These are phyloP conservation scores for Clarias fuscus DNA, from an alignment of 2,797 vertebrate species.

Conservation along the genomic window DNA sequence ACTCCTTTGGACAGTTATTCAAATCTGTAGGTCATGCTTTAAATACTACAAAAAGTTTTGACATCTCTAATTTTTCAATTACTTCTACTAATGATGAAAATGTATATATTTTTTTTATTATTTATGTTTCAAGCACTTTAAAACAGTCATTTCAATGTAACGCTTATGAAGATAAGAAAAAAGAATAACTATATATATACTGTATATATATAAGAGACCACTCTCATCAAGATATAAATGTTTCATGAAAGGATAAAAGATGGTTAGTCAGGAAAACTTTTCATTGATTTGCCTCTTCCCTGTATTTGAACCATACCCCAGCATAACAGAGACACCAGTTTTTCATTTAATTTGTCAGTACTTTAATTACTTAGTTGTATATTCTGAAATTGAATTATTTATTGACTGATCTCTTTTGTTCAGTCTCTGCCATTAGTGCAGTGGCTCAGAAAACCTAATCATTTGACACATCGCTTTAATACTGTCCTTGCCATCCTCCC, in stretches of 20 bases:
- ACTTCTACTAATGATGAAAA: background rate
- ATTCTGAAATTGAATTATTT: background rate
- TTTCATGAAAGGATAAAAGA: too few relatives aligned
- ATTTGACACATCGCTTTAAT: conserved; percentile 40
- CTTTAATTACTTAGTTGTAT: background rate
- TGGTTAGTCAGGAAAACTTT: background rate
- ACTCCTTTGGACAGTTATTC: background rate
- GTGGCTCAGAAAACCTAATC: background rate
- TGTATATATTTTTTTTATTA: background rate
- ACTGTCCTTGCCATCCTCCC: background rate
- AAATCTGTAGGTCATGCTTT: background rate
- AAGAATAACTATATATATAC: too few relatives aligned
- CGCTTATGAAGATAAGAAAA: background rate
- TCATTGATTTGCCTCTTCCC: background rate
- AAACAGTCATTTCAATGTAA: background rate
- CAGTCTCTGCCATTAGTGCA: background rate
- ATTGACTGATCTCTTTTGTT: background rate
- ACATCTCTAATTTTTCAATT: background rate
- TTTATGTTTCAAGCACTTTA: background rate
- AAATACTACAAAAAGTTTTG: background rate
- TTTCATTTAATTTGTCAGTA: background rate
- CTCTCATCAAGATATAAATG: too few relatives aligned
- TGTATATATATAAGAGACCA: too few relatives aligned
- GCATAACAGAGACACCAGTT: background rate
- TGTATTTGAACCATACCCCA: background rate